Evolutionary conservation across 2,888 invertebrate species (phyloP), one percentile per base, ranked within the genome.

Genomic region (Halocaridina rubra): DNA sequence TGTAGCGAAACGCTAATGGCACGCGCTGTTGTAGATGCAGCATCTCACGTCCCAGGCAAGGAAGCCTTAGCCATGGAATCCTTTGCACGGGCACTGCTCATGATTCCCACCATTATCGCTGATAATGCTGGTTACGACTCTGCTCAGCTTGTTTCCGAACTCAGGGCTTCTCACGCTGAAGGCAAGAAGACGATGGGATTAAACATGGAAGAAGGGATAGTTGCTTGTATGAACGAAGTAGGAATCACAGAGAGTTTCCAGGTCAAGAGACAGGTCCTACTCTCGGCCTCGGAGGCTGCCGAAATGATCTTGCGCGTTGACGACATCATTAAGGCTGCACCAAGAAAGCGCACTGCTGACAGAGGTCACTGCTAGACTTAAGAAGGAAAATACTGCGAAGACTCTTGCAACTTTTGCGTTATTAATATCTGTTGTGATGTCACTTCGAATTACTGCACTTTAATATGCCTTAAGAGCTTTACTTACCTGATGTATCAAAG

Each of bases 101-200:
- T 97, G 89, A 92, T 99, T 89, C 99, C 99, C 0, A 96, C 96
- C 27, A 96, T 96, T 81, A 98, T 99, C 88, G 98, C 98, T 53
- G 99, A 99, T 91, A 99, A 99, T 92, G 99, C 97, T 84, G 99
- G 99, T 85, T 98, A 96, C 91, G 99, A 99, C 92, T 98, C 98
- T 67, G 97, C 98, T 0, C 97, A 98, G 90, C 93, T 98, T 87
- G 93, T 99, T 81, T 95, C 97, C n/a, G 94, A 97, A 89, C 93
- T 99, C 86, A 93, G 98, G 88, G 98, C 99, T 8, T 94, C 94
- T 8, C 99, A 99, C 91, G 95, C 96, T 57, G 94, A 95, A 89
- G 96, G 96, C 76, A 94, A 95, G 86, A 91, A 91, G 13, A 80
- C 81, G 0, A 24, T 78, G 39, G 81, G 85, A n/a, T 74, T 85